These are phyloP conservation scores for Pseudoips prasinana DNA, from an alignment of 2,888 invertebrate species.

Conservation along the genomic window DNA sequence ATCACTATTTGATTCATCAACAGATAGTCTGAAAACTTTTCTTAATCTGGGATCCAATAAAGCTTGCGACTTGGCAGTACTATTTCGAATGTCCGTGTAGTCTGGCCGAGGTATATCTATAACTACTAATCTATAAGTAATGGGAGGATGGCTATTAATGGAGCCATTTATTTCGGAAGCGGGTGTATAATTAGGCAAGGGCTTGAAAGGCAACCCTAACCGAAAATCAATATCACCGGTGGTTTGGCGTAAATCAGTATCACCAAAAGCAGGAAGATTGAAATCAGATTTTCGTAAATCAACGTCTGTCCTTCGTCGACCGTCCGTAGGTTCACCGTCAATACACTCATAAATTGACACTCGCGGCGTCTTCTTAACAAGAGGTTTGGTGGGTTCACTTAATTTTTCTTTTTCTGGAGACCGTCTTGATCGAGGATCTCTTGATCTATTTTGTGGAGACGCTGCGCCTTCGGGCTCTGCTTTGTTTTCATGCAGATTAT, in stretches of 20 bases:
- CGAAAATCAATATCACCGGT: slow-evolving; percentile 89
- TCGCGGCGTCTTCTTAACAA: slow-evolving; percentile 56
- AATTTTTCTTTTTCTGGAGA: slow-evolving; percentile 63
- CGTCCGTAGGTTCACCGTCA: slow-evolving; percentile 78
- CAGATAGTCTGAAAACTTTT: slow-evolving; percentile 87
- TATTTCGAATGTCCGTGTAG: slow-evolving; percentile 87
- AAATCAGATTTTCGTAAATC: slow-evolving; percentile 79
- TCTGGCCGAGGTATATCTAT: slow-evolving; percentile 88
- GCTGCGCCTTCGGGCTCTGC: slow-evolving; percentile 41
- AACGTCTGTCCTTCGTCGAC: slow-evolving; percentile 72
- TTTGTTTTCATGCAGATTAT: slow-evolving; percentile 66
- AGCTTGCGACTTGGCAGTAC: slow-evolving; percentile 86
- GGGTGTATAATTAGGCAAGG: slow-evolving; percentile 90
- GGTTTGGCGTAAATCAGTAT: slow-evolving; percentile 84
- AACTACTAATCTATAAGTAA: slow-evolving; percentile 83
- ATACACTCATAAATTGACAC: slow-evolving; percentile 83
- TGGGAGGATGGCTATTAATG: slow-evolving; percentile 88
- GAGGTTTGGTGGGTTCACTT: slow-evolving; percentile 41
- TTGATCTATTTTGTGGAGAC: slow-evolving; percentile 43
- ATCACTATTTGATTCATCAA: slow-evolving; percentile 84
- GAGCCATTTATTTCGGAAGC: slow-evolving; percentile 94
- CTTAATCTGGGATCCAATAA: slow-evolving; percentile 88
- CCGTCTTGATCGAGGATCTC: slow-evolving; percentile 67
- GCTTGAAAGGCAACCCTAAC: slow-evolving; percentile 88
- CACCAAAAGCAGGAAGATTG: slow-evolving; percentile 81